These are phyloP conservation scores for Leptinotarsa tumamoca DNA, from an alignment of 2,888 invertebrate genomes.

Conservation along the genomic window DNA sequence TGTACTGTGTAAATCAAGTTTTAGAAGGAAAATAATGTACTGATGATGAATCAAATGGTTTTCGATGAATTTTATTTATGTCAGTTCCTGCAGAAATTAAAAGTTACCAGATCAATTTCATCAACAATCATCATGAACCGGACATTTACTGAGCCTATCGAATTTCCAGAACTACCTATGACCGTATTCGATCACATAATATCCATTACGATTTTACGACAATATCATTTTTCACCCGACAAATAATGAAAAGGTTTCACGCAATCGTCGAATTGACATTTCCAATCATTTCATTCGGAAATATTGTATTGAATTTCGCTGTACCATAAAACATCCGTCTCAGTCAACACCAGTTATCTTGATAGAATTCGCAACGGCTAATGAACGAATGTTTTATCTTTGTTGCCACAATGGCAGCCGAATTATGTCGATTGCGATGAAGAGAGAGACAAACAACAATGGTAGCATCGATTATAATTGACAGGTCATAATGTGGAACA, in stretches of 20 bases:
- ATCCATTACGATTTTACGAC: conserved; percentile 19
- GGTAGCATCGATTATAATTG: conserved; percentile 35
- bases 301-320: conserved; percentile 22
- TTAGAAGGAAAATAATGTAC: too few relatives aligned
- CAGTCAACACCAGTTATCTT: conserved; percentile 18
- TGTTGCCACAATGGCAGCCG: conserved; percentile 17
- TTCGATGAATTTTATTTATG: too few relatives aligned
- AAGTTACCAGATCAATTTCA: too few relatives aligned
- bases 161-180: neutral
- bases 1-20: too few relatives aligned
- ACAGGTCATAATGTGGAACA: conserved; percentile 37
- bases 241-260: conserved; percentile 22
- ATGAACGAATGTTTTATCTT: conserved; percentile 24
- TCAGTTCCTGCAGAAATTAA: too few relatives aligned
- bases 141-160: neutral
- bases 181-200: conserved; percentile 16
- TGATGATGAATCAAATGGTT: too few relatives aligned
- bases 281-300: conserved; percentile 21
- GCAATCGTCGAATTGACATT: conserved; percentile 23
- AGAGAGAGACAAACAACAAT: conserved; percentile 33
- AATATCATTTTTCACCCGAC: conserved; percentile 25
- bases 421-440: conserved; percentile 4
- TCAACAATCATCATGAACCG: neutral
- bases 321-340: conserved; percentile 13
- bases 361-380: conserved; percentile 12